These are phyloP conservation scores for Delichon dasypus DNA, from an alignment of 2,797 vertebrate species.

Conservation along the genomic window DNA sequence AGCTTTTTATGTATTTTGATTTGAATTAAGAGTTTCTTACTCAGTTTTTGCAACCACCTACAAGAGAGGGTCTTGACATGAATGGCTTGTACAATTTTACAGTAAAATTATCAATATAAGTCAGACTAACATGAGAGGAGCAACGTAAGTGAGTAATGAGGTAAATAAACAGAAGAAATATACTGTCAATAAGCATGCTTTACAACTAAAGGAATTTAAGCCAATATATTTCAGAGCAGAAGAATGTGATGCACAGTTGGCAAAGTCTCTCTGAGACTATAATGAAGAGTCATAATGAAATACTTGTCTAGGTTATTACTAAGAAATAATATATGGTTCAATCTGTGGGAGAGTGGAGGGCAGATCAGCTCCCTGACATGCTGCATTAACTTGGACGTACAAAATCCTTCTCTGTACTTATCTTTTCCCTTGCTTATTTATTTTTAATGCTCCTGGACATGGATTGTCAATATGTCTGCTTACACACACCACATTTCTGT, in stretches of 20 bases:
- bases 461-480: background rate
- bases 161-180: background rate
- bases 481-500: background rate
- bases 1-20: background rate
- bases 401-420: background rate
- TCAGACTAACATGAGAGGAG: background rate
- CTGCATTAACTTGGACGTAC: background rate
- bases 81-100: background rate
- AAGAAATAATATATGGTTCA: background rate
- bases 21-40: background rate
- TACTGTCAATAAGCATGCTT: background rate
- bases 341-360: background rate
- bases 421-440: background rate
- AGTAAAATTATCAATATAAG: background rate
- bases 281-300: background rate
- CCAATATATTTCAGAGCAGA: background rate
- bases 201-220: background rate
- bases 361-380: background rate
- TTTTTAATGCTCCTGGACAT: background rate
- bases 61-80: background rate
- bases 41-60: background rate
- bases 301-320: background rate
- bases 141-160: background rate
- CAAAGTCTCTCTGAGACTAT: background rate
- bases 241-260: background rate